Conservation (phyloP, 2,888 invertebrate genomes). For the Mamestra brassicae region DNA sequence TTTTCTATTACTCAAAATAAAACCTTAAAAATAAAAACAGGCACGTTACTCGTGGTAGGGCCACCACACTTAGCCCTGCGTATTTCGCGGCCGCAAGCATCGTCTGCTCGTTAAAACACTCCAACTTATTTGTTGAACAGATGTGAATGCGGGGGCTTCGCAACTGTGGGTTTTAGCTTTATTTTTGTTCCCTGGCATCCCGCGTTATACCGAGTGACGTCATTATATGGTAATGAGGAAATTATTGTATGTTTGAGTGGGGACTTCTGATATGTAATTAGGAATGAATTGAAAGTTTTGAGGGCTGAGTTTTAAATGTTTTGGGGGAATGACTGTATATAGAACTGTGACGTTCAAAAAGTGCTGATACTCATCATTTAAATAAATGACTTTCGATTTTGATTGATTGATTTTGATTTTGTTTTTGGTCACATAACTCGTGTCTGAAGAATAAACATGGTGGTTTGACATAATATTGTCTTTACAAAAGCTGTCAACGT, state of each 20-base stretch:
- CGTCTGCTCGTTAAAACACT: constrained; percentile 54
- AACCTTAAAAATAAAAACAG: neutral
- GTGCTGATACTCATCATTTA: too few species aligned
- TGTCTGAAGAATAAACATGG: too few species aligned
- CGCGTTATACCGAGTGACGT: constrained; percentile 21
- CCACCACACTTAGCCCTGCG: neutral
- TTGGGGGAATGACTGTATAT: too few species aligned
- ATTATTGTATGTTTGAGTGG: constrained; percentile 22
- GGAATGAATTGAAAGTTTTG: neutral
- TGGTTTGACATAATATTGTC: too few species aligned
- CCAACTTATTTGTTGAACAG: constrained; percentile 52
- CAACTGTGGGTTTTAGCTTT: constrained; percentile 44
- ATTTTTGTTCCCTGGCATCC: constrained; percentile 40
- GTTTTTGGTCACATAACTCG: too few species aligned
- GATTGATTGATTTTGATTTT: too few species aligned
- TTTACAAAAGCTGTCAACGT: too few species aligned
- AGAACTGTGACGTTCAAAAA: too few species aligned
- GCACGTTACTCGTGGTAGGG: constrained; percentile 27
- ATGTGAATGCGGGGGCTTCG: constrained; percentile 39
- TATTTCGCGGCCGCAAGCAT: constrained; percentile 25
- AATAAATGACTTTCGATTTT: too few species aligned
- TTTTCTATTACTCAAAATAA: neutral
- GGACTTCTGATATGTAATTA: neutral
- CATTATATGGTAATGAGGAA: constrained; percentile 34
- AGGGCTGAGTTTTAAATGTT: neutral